Evolutionary conservation across 2,888 invertebrate genomes (phyloP).

Genomic region (Pristionchus maxplancki): DNA sequence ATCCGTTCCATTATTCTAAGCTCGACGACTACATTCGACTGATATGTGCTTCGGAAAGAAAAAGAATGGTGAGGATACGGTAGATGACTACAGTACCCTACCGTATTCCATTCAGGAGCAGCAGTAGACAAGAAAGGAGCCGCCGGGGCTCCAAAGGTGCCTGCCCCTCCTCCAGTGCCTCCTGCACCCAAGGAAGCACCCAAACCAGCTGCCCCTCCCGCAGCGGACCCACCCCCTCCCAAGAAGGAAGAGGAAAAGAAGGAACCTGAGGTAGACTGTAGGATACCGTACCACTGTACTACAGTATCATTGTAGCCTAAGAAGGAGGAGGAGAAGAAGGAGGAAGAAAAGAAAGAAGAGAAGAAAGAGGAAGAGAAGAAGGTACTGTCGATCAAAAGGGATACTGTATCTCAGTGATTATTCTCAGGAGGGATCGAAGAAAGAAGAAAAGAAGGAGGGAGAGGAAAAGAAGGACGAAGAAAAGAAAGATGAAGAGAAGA

Average conservation of each 20-base stretch:
- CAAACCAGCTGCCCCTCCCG: slow-evolving; percentile 31
- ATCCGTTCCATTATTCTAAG: not conserved
- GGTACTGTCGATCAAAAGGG: not conserved
- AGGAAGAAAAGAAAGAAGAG: slow-evolving; percentile 45
- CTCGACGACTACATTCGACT: slow-evolving; percentile 23
- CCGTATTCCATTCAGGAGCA: not conserved
- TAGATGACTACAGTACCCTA: not conserved
- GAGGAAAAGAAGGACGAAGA: slow-evolving; percentile 13
- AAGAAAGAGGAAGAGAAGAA: slow-evolving; percentile 41
- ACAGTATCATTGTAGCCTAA: not conserved
- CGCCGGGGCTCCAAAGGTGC: not conserved
- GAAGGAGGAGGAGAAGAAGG: slow-evolving; percentile 46
- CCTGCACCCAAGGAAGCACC: not conserved
- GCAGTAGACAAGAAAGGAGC: not conserved
- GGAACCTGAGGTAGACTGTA: slow-evolving; percentile 32
- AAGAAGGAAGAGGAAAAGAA: slow-evolving; percentile 34
- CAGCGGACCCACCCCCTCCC: slow-evolving; percentile 19
- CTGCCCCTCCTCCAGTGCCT: slow-evolving; percentile 5
- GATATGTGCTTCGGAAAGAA: slow-evolving; percentile 46
- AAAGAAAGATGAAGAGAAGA: slow-evolving; percentile 17
- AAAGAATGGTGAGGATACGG: slow-evolving; percentile 12
- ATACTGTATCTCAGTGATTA: not conserved
- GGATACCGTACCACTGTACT: not conserved
- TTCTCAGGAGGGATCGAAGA: slow-evolving; percentile 6
- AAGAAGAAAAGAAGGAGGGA: slow-evolving; percentile 26